A percentile compares a stretch with the other conserved stretches of the same genome.
Evolutionary conservation across 2,113 vertebrate species (phyloP).

Genomic region (Lagopus muta): DNA sequence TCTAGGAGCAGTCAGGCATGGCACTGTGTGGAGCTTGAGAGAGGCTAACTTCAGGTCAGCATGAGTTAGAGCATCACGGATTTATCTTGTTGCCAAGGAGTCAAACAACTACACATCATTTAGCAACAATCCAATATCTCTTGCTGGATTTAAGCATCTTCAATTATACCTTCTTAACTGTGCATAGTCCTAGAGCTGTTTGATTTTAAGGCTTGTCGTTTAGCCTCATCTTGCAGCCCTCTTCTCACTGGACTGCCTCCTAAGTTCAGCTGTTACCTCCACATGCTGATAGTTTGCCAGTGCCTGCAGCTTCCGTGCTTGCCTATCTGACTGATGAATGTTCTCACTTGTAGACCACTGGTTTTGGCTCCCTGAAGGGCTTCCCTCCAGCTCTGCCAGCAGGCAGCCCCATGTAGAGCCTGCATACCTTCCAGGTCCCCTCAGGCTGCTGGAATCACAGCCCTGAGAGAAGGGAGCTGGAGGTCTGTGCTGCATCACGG

Average conservation of each 20-base stretch:
- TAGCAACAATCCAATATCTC: neutral
- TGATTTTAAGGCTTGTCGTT: neutral
- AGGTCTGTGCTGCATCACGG: neutral
- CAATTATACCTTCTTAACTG: neutral
- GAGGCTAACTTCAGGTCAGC: neutral
- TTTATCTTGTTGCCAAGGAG: neutral
- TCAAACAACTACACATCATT: neutral
- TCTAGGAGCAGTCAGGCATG: too few species aligned
- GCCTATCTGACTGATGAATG: accelerated
- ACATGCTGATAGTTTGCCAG: neutral
- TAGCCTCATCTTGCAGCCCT: neutral
- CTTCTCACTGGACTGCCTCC: neutral
- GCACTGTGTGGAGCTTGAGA: neutral
- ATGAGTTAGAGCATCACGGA: neutral
- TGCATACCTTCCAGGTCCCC: neutral
- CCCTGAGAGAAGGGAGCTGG: neutral
- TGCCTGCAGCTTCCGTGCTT: neutral
- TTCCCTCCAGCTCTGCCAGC: neutral
- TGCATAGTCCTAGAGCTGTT: neutral
- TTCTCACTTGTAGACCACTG: neutral
- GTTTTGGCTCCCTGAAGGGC: neutral
- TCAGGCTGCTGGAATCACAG: neutral
- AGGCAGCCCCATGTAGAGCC: neutral
- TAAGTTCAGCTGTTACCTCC: neutral
- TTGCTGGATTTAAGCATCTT: neutral